These are phyloP conservation scores for Cherax destructor DNA, from an alignment of 1,140 invertebrate species.

Conservation along the genomic window DNA sequence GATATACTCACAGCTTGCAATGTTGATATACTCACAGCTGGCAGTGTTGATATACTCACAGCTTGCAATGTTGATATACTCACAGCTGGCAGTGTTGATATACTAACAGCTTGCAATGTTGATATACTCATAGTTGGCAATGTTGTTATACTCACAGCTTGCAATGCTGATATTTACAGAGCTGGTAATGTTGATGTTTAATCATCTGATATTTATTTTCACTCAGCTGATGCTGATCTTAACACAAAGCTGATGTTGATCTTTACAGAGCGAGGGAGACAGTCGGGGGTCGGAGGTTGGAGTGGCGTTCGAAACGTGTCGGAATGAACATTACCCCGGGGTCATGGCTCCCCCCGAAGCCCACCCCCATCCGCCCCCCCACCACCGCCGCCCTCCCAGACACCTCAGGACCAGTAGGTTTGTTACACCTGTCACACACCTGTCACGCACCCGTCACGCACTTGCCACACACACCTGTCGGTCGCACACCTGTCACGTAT, in stretches of 20 bases:
- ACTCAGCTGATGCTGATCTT: no score
- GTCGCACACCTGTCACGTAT: not conserved
- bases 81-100: no score
- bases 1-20: no score
- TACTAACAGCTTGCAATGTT: no score
- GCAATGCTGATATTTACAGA: no score
- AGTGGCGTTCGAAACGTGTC: not conserved
- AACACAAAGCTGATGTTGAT: not conserved
- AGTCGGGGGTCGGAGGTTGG: not conserved
- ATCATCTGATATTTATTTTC: no score
- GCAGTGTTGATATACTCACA: no score
- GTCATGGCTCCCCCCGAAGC: not conserved
- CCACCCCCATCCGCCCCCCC: not conserved
- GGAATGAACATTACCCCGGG: not conserved
- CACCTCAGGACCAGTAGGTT: constrained; percentile 46
- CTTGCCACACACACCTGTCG: not conserved
- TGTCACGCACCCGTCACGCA: not conserved
- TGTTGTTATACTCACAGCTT: no score
- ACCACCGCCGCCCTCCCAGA: constrained; percentile 5
- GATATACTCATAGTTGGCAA: no score
- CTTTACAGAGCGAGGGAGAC: not conserved
- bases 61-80: no score
- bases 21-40: no score
- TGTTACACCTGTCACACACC: not conserved
- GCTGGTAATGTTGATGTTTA: no score